These are phyloP conservation scores for Pogonocichla stellata DNA, from an alignment of 2,113 vertebrate species.

Conservation along the genomic window DNA sequence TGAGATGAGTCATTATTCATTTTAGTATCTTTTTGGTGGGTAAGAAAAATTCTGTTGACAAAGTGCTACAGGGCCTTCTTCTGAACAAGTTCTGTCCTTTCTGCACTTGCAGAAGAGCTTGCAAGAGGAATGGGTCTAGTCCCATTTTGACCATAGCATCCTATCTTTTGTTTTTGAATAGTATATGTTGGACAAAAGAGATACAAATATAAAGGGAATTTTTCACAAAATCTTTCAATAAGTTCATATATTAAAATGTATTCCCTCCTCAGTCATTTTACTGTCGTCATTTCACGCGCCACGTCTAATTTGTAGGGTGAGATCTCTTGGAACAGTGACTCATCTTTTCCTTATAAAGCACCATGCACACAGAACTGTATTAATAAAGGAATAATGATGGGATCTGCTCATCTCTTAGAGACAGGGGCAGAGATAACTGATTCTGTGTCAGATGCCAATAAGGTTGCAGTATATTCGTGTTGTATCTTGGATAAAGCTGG, in stretches of 20 bases:
- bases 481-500: not conserved
- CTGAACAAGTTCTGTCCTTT: not conserved
- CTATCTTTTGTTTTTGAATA: not conserved
- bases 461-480: not conserved
- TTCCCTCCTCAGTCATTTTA: not conserved
- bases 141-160: not conserved
- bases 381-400: constrained; percentile 34
- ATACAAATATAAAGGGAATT: not conserved
- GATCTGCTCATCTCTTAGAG: constrained; percentile 7
- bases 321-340: constrained; percentile 29
- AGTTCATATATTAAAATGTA: constrained; percentile 1
- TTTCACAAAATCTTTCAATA: not conserved
- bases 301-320: not conserved
- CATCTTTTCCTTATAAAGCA: constrained; percentile 38
- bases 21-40: not conserved
- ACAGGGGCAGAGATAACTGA: not conserved
- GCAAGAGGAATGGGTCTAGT: not conserved
- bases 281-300: not conserved
- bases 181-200: not conserved
- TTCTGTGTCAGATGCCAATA: not conserved
- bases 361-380: not conserved
- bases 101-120: not conserved
- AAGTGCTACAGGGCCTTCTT: not conserved
- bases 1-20: not conserved
- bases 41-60: not conserved